Evolutionary conservation across 2,888 invertebrate genomes (phyloP), one percentile per base, ranked within the genome.

Genomic region (Theretra japonica): DNA sequence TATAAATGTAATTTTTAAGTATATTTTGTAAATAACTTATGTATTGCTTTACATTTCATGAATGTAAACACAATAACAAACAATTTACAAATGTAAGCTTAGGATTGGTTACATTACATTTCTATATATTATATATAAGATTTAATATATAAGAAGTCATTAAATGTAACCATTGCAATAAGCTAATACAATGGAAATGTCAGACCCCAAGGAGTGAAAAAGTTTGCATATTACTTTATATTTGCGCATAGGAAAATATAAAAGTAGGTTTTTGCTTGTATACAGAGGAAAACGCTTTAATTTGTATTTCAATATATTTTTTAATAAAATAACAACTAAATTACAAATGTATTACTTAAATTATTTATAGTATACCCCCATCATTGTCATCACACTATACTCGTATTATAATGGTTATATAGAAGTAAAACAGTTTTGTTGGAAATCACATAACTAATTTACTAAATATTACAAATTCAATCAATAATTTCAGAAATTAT

Each of bases 41-140:
- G 70, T 70, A 70, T 60, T 70, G 50, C 70, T 59, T 59, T 28
- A 70, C 59, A 60, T 60, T 60, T 70, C n/a, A 28, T 60, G n/a
- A 30, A 69, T 69, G 68, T 69, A 69, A 69, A 28, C 15, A 23
- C 23, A 65, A 41, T 48, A 25, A 65, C 65, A 21, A 17, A 58
- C 28, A 25, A 21, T 11, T 62, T 33, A 25, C 11, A 30, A 19
- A 23, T 48, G 4, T 15, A 48, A 65, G 23, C 48, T 65, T 23
- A 53, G 15, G 21, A 11, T 21, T 23, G 65, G 41, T 65, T n/a
- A 48, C 59, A 60, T 33, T 7, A 5, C 17, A 65, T 23, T 65
- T 65, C 65, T 65, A 48, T 48, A 23, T 23, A 48, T 48, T 33
- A 6, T n/a, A n/a, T n/a, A 28, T 28, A 28, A n/a, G 5, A 48